Evolutionary conservation across 2,888 invertebrate genomes (phyloP).

Genomic region (Eilema sororculum): DNA sequence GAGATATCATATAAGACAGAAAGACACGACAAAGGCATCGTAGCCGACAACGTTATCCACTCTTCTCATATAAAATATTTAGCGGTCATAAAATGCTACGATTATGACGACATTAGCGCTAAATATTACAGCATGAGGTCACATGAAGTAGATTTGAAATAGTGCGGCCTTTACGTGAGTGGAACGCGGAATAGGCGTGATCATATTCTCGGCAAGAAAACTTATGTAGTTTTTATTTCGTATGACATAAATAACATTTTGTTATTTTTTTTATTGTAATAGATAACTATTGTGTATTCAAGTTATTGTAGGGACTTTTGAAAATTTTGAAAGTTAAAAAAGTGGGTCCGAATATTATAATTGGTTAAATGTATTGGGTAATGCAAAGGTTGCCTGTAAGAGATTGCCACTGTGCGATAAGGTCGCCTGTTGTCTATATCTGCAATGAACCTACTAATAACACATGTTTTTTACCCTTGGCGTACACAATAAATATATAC

Average conservation of each 20-base stretch:
- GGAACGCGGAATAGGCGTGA: conserved; percentile 26
- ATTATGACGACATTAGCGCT: conserved; percentile 31
- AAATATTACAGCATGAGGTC: conserved; percentile 39
- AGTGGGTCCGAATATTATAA: too few relatives aligned
- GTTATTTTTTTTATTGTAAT: background rate
- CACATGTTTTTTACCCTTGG: too few relatives aligned
- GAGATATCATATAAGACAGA: background rate
- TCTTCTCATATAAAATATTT: conserved; percentile 34
- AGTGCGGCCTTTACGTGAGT: conserved; percentile 51
- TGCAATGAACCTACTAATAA: too few relatives aligned
- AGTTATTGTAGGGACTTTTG: too few relatives aligned
- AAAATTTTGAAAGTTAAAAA: too few relatives aligned
- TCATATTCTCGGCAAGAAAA: background rate
- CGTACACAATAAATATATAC: too few relatives aligned
- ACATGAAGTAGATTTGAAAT: conserved; percentile 38
- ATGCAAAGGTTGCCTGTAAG: too few relatives aligned
- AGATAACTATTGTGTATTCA: too few relatives aligned
- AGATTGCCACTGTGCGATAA: too few relatives aligned
- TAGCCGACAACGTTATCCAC: conserved; percentile 14
- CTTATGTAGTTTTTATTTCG: background rate
- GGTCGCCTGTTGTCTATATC: too few relatives aligned
- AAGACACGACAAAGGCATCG: conserved; percentile 12
- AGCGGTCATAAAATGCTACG: conserved; percentile 33
- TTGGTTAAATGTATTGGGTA: too few relatives aligned
- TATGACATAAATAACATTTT: background rate